Evolutionary conservation across 2,888 invertebrate species (phyloP), one percentile per base, ranked within the genome.

Genomic region (Erebia palarica): DNA sequence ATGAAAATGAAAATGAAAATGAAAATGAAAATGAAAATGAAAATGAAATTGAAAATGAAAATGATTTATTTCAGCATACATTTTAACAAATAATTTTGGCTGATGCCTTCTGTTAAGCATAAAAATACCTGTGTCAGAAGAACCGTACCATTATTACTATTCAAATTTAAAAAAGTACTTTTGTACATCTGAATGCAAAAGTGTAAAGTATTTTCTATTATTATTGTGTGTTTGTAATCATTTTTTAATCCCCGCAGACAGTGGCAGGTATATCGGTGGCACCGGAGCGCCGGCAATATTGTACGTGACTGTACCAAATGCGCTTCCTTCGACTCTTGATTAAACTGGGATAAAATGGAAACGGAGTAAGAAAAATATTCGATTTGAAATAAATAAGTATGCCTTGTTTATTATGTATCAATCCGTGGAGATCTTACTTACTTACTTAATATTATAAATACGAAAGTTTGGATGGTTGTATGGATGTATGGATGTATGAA

Each of bases 231-330:
- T 59, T 60, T 65, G 71, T 68, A 69, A 72, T 65, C 68, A 65
- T 44, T 68, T 72, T 72, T 72, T 72, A 72, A 72, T 68, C 68
- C 71, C 55, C 42, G 71, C 65, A 59, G 18, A 57, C 71, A 60
- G 68, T 68, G 69, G 64, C 71, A 73, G 73, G 73, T 75, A 66
- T 59, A 70, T 71, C 71, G 73, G 68, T 65, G 64, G 71, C 70
- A 67, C 68, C 66, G 66, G 73, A 63, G 70, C 73, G 71, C 69
- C 69, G 70, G 83, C 81, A 84, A 86, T 86, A 83, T 82, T 77
- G 57, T 70, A 70, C 70, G 70, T 70, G 70, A 70, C 84, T 78
- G 78, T 78, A 83, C 81, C 78, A 75, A 75, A 68, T 71, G 65
- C 69, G 66, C 72, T 74, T 65, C 69, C 75, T 73, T 75, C 73